Evolutionary conservation across 2,113 vertebrate genomes (phyloP).

Genomic region (Apus apus): DNA sequence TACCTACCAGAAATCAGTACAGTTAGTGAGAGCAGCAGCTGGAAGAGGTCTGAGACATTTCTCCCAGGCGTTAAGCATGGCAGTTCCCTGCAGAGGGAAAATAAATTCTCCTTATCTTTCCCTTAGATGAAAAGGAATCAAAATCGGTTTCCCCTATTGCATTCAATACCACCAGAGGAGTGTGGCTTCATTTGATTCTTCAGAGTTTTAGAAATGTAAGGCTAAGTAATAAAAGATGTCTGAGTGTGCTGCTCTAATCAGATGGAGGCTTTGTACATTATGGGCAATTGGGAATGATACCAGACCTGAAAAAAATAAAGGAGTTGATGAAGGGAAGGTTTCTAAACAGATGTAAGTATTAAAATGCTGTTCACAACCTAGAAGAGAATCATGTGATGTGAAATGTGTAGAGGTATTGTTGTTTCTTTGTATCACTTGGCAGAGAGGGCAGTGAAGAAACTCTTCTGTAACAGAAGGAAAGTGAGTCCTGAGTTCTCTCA

Average conservation of each 20-base stretch:
- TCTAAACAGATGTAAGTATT: background rate
- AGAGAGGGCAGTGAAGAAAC: background rate
- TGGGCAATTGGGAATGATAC: background rate
- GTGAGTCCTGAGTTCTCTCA: fast-evolving
- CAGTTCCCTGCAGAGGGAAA: conserved; percentile 10
- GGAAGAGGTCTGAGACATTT: background rate
- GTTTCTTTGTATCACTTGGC: background rate
- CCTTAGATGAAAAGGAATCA: background rate
- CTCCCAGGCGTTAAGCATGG: background rate
- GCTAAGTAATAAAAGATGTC: background rate
- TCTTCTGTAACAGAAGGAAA: fast-evolving
- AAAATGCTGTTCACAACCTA: background rate
- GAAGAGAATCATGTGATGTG: background rate
- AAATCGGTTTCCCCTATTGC: background rate
- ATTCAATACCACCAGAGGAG: background rate
- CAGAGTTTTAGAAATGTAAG: background rate
- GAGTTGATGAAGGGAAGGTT: background rate
- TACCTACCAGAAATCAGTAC: background rate
- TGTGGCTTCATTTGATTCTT: background rate
- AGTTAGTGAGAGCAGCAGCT: background rate
- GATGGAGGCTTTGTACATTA: background rate
- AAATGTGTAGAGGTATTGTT: background rate
- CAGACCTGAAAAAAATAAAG: background rate
- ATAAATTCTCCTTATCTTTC: conserved; percentile 12
- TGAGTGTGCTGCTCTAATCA: background rate